These are phyloP conservation scores for Centropus bengalensis DNA, from an alignment of 2,113 vertebrate species.

Conservation along the genomic window DNA sequence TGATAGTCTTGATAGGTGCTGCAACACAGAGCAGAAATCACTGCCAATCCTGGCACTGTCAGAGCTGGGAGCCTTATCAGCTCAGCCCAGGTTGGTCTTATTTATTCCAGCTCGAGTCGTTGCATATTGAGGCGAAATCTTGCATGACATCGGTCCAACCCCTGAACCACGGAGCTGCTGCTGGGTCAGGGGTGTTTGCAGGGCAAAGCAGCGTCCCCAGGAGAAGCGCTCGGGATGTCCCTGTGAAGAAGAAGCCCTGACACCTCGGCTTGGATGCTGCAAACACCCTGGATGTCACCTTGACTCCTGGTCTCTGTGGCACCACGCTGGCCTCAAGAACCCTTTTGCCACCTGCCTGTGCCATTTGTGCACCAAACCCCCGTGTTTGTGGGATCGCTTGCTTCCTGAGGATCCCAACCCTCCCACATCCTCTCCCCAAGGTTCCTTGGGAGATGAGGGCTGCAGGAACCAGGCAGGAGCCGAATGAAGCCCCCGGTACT, in stretches of 20 bases:
- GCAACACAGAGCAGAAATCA: background rate
- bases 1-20: background rate
- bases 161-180: background rate
- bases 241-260: accelerated
- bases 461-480: background rate
- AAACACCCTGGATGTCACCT: background rate
- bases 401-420: background rate
- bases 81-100: background rate
- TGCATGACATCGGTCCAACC: background rate
- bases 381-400: accelerated
- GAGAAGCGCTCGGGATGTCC: background rate
- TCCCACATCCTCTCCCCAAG: background rate
- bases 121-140: background rate
- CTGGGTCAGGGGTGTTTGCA: background rate
- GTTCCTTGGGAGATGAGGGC: background rate
- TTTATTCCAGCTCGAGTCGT: background rate
- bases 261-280: accelerated
- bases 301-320: background rate
- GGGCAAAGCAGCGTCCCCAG: background rate
- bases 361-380: background rate
- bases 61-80: background rate
- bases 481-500: background rate
- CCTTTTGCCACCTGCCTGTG: accelerated
- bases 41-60: background rate
- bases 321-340: accelerated